These are phyloP conservation scores for Eurypyga helias DNA, from an alignment of 2,113 vertebrate genomes.

Conservation along the genomic window DNA sequence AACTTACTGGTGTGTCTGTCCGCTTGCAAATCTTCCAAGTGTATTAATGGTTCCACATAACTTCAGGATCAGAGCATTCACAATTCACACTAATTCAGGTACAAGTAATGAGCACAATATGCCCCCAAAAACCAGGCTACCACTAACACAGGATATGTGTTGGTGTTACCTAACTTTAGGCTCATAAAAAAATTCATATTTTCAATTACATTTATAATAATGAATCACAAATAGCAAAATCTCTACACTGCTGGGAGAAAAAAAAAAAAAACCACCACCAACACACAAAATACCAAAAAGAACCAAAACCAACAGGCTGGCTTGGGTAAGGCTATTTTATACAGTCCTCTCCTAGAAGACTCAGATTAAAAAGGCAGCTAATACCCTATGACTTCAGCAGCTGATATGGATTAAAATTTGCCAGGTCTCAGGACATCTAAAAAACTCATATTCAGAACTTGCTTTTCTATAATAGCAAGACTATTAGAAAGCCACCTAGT, in stretches of 20 bases:
- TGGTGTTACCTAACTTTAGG: neutral
- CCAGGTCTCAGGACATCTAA: neutral
- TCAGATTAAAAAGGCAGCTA: neutral
- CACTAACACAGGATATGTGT: neutral
- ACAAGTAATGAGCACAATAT: neutral
- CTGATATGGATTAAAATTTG: neutral
- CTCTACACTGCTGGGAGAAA: neutral
- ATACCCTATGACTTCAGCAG: neutral
- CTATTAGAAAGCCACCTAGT: neutral
- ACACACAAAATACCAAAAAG: neutral
- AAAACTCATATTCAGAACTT: neutral
- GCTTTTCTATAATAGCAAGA: neutral
- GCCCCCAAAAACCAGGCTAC: neutral
- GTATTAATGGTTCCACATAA: neutral
- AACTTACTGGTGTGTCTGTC: accelerated
- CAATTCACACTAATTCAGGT: neutral
- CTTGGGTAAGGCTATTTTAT: neutral
- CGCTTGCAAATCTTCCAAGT: neutral
- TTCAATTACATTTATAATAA: neutral
- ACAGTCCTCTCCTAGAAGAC: neutral
- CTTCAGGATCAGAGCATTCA: neutral
- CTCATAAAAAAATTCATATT: no score
- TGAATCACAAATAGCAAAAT: neutral
- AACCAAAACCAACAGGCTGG: neutral
- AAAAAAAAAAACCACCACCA: neutral